These are phyloP conservation scores for Puma concolor DNA, from an alignment of 2,113 vertebrate genomes.

Conservation along the genomic window DNA sequence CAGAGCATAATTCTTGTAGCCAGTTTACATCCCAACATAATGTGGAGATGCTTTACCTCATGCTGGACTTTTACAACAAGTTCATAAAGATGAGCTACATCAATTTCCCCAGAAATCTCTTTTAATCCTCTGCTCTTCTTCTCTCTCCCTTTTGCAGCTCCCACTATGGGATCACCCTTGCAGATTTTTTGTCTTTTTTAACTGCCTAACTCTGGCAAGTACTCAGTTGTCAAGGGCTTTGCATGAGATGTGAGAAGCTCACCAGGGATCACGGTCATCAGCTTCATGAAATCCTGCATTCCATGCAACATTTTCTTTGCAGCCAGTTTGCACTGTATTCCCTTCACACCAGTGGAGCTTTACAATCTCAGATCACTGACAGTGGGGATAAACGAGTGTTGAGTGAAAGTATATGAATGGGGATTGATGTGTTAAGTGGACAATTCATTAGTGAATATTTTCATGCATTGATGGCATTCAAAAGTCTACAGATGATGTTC, in stretches of 20 bases:
- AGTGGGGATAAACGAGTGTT: rapidly evolving
- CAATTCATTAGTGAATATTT: neutral
- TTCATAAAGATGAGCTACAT: neutral
- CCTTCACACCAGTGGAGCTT: neutral
- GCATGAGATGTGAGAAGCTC: neutral
- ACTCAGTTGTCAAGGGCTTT: neutral
- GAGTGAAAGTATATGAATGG: neutral
- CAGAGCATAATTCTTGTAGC: slow-evolving; percentile 13
- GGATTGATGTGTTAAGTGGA: neutral
- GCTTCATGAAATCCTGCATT: neutral
- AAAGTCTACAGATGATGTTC: neutral
- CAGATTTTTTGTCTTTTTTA: neutral
- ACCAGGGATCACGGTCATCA: neutral
- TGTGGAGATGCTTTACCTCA: neutral
- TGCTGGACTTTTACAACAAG: neutral
- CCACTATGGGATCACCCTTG: neutral
- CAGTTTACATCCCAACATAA: neutral
- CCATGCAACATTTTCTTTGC: neutral
- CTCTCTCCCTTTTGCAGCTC: neutral
- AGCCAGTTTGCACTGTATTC: neutral
- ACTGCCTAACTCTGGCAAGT: neutral
- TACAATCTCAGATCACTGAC: neutral
- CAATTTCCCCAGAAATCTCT: neutral
- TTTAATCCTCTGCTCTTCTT: neutral
- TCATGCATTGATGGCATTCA: neutral